A percentile compares a stretch with the other conserved stretches of the same genome.
Conservation (phyloP, 1,140 invertebrate species). For the Zophobas morio region DNA sequence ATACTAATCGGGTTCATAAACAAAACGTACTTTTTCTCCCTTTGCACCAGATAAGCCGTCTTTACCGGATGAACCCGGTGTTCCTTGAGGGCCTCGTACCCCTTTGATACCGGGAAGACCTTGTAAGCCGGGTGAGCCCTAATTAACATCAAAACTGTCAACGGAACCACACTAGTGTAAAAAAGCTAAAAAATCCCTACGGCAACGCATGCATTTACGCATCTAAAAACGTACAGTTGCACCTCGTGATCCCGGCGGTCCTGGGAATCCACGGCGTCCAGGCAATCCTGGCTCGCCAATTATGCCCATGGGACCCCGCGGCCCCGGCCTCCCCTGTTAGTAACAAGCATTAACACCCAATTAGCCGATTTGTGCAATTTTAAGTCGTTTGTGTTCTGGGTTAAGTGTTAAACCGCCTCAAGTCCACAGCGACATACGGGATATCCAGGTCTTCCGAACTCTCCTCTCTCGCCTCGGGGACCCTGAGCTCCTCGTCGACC, state of each 20-base stretch:
- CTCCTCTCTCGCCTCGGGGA: conserved; percentile 63
- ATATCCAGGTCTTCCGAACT: conserved; percentile 58
- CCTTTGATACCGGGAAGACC: conserved; percentile 63
- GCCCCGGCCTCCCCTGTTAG: conserved; percentile 62
- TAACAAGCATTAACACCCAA: conserved; percentile 29
- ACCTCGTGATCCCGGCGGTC: conserved; percentile 51
- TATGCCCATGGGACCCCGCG: conserved; percentile 58
- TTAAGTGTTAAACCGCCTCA: conserved; percentile 29
- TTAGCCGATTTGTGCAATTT: conserved; percentile 20
- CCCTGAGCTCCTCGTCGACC: conserved; percentile 64
- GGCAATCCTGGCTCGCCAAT: conserved; percentile 64
- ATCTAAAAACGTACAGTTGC: conserved; percentile 32
- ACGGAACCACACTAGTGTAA: no score
- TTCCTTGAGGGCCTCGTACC: conserved; percentile 60
- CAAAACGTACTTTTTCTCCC: conserved; percentile 59
- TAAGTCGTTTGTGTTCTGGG: conserved; percentile 27
- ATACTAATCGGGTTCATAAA: neutral
- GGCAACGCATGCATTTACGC: neutral
- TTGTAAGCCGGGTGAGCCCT: conserved; percentile 63
- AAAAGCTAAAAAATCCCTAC: no score
- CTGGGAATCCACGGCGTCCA: conserved; percentile 58
- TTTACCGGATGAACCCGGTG: conserved; percentile 57
- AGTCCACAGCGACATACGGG: conserved; percentile 54
- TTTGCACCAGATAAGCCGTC: conserved; percentile 58
- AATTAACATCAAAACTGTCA: neutral